Evolutionary conservation across 2,113 vertebrate genomes (phyloP), one percentile per base, ranked within the genome.

Genomic region (Zapornia atra): DNA sequence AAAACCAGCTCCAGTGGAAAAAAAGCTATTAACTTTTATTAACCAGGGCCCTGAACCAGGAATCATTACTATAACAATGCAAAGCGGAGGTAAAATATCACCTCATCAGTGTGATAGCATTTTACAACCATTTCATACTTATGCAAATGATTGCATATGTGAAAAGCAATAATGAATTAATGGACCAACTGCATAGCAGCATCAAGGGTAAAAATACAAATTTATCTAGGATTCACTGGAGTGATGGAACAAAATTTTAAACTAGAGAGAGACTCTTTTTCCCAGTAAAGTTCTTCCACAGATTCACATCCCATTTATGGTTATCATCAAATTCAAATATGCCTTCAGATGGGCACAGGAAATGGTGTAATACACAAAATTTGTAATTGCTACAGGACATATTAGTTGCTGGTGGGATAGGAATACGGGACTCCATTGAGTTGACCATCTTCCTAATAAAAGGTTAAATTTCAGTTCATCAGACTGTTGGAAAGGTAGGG

Each of bases 121-220:
- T 94, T 92, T 92, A 91, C 44, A 79, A 1, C 29, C 36, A 72
- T 64, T 86, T 78, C 73, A 25, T 10, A 78, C 25, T 51, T 38
- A 75, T 48, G 64, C 68, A 90, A 71, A 90, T 57, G 54, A 88
- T 29, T 64, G 51, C 48, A 84, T 31, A 82, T 69, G 57, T 48
- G 65, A 68, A 76, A 84, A n/a, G 60, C 70, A 87, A 85, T 94
- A 89, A 91, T 94, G 88, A 92, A 87, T 85, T 84, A 84, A 96
- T 69, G 77, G 88, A 50, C 73, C 94, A 34, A 65, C 16, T 12
- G 20, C 40, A 65, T 5, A 66, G 61, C 44, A 69, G 40, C 34
- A 90, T 19, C 60, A 46, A 76, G 57, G 66, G n/a, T 84, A n/a
- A 79, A 88, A 94, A 89, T 25, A 77, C 3, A 59, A n/a, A 85